Evolutionary conservation across 1,140 invertebrate species (phyloP).

Genomic region (Olivierus martensii): DNA sequence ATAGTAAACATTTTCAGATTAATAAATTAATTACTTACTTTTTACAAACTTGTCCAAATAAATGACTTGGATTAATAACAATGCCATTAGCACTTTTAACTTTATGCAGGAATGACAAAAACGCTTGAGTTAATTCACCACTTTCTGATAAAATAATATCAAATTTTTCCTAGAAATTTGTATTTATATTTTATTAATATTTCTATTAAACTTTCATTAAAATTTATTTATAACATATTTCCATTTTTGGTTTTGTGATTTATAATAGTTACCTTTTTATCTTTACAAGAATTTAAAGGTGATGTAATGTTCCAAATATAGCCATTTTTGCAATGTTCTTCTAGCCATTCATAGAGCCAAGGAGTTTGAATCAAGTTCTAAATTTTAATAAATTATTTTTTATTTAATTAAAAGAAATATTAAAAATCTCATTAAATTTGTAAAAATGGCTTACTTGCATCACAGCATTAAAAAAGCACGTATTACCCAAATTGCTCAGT

Average conservation of each 20-base stretch:
- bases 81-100: background rate
- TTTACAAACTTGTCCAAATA: conserved; percentile 58
- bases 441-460: conserved; percentile 46
- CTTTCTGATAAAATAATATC: background rate
- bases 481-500: conserved; percentile 78
- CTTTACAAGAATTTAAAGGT: background rate
- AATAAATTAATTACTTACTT: conserved; percentile 33
- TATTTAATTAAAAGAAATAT: conserved; percentile 20
- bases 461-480: conserved; percentile 93
- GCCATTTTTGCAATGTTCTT: conserved; percentile 41
- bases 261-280: no score
- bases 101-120: background rate
- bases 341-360: conserved; percentile 54
- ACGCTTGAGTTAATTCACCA: background rate
- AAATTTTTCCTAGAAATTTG: background rate
- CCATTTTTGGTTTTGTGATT: no score
- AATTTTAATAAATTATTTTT: conserved; percentile 16
- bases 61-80: conserved; percentile 42
- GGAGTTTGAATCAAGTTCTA: conserved; percentile 68
- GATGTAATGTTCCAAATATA: conserved; percentile 34
- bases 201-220: no score
- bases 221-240: no score
- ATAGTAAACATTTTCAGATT: background rate
- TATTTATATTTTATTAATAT: no score
- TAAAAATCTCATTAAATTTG: background rate